Evolutionary conservation across 2,113 vertebrate species (phyloP).

Genomic region (Apaloderma vittatum): DNA sequence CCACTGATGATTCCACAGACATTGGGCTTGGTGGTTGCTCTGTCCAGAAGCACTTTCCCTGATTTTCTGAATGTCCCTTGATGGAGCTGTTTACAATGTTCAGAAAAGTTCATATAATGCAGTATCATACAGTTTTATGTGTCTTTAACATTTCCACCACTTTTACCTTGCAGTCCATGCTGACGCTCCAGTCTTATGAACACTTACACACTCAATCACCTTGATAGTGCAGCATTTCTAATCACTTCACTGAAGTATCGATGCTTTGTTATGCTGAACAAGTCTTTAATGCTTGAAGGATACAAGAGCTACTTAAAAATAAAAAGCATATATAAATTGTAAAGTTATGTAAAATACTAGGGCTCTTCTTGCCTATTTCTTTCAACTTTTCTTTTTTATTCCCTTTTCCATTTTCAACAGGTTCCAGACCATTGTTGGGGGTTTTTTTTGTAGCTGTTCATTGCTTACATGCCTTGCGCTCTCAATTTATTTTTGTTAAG

Average conservation of each 20-base stretch:
- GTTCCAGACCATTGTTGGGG: background rate
- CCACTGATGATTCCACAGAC: background rate
- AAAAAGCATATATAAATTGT: background rate
- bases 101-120: background rate
- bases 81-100: background rate
- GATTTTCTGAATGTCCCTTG: background rate
- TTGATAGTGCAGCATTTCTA: background rate
- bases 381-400: background rate
- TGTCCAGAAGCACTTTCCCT: background rate
- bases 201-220: background rate
- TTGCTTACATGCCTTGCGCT: background rate
- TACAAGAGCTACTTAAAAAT: background rate
- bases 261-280: background rate
- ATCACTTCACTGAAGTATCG: background rate
- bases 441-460: background rate
- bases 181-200: background rate
- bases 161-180: background rate
- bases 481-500: background rate
- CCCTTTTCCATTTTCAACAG: background rate
- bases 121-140: too few relatives aligned
- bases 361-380: background rate
- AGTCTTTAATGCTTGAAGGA: background rate
- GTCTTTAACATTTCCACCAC: background rate
- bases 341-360: background rate
- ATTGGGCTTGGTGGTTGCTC: background rate